Percentiles rank a stretch among this genome's conserved stretches.
Conservation (phyloP, 2,888 invertebrate genomes). For the Sipunculus nudus region DNA sequence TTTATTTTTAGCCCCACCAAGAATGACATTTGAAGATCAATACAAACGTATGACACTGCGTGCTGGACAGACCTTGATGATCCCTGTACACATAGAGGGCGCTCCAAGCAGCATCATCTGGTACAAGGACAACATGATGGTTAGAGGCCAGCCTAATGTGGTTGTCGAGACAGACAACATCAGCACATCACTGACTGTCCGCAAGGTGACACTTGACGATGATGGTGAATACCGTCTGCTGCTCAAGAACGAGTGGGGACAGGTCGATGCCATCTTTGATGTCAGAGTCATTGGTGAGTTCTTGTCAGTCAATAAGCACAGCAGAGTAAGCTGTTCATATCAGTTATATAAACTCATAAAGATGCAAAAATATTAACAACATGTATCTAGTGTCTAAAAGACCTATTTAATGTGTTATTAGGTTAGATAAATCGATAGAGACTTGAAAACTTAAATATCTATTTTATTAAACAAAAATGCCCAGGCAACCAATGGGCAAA, state of each 20-base stretch:
- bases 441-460: too few relatives aligned
- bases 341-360: too few relatives aligned
- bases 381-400: too few relatives aligned
- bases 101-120: conserved; percentile 32
- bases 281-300: conserved; percentile 39
- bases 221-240: conserved; percentile 41
- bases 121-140: conserved; percentile 37
- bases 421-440: too few relatives aligned
- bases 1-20: conserved; percentile 35
- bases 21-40: conserved; percentile 34
- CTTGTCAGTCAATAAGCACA: too few relatives aligned
- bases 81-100: conserved; percentile 34
- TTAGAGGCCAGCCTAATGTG: conserved; percentile 22
- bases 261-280: conserved; percentile 28
- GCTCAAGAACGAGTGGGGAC: conserved; percentile 43
- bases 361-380: too few relatives aligned
- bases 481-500: too few relatives aligned
- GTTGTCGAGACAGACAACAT: conserved; percentile 78
- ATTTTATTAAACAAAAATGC: too few relatives aligned
- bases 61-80: conserved; percentile 31
- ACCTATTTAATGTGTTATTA: too few relatives aligned
- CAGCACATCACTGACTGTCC: conserved; percentile 47
- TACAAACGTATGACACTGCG: conserved; percentile 26
- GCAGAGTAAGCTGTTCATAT: too few relatives aligned
- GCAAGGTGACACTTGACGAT: conserved; percentile 43